Evolutionary conservation across 2,797 vertebrate genomes (phyloP).

Genomic region (Typhlichthys subterraneus): DNA sequence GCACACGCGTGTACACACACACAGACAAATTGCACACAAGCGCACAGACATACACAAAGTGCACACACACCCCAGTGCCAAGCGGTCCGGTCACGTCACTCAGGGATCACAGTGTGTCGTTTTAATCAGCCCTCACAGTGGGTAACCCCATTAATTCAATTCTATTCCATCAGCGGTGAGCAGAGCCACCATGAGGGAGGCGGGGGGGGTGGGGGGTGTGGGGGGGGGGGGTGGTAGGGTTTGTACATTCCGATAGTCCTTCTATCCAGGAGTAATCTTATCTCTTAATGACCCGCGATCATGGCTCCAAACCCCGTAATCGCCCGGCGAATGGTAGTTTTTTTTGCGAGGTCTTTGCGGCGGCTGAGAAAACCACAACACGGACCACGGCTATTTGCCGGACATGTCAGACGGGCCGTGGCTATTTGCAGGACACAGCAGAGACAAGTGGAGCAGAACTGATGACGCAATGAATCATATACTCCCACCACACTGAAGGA

Average conservation of each 20-base stretch:
- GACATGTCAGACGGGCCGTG: slow-evolving; percentile 49
- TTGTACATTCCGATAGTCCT: slow-evolving; percentile 61
- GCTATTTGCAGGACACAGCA: slow-evolving; percentile 40
- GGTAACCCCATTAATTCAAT: slow-evolving; percentile 76
- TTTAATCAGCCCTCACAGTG: slow-evolving; percentile 66
- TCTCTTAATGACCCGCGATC: slow-evolving; percentile 60
- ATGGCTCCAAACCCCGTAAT: slow-evolving; percentile 51
- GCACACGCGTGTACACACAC: slow-evolving; percentile 5
- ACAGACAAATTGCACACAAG: slow-evolving; percentile 1
- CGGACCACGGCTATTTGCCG: slow-evolving; percentile 44
- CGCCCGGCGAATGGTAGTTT: slow-evolving; percentile 34
- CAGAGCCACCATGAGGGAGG: slow-evolving; percentile 49
- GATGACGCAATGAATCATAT: slow-evolving; percentile 62
- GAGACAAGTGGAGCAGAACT: slow-evolving; percentile 45
- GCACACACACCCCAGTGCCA: slow-evolving; percentile 25
- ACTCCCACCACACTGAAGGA: slow-evolving; percentile 52
- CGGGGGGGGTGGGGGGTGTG: too few relatives aligned
- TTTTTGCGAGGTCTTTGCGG: slow-evolving; percentile 23
- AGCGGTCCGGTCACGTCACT: slow-evolving; percentile 57
- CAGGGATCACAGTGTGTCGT: slow-evolving; percentile 63
- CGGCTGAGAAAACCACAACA: slow-evolving; percentile 40
- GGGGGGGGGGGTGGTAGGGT: slow-evolving; percentile 9
- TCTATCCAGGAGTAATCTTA: slow-evolving; percentile 62
- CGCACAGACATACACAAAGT: slow-evolving; percentile 17
- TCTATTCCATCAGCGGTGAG: slow-evolving; percentile 69